Evolutionary conservation across 1,140 invertebrate species (phyloP).

Genomic region (Bicyclus anynana): DNA sequence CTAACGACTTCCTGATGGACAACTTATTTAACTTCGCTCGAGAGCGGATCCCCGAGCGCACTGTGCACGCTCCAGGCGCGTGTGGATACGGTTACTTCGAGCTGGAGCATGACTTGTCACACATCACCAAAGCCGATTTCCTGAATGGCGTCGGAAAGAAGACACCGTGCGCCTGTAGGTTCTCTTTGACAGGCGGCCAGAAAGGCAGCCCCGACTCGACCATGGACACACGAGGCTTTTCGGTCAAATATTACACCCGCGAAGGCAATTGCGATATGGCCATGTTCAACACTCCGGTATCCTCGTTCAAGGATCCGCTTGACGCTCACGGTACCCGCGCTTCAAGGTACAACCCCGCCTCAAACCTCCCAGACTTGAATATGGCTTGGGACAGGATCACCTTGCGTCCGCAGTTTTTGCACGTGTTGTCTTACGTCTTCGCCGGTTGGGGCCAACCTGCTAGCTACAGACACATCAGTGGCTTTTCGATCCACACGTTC

Average conservation of each 20-base stretch:
- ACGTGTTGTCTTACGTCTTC: too few species aligned
- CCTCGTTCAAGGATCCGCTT: conserved; percentile 84
- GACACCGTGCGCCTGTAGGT: conserved; percentile 84
- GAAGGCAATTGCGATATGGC: conserved; percentile 5
- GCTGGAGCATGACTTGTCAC: conserved; percentile 93
- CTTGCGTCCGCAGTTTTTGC: conserved; percentile 88
- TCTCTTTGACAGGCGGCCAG: conserved; percentile 93
- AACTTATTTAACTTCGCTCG: too few species aligned
- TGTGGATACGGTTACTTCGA: conserved; percentile 96
- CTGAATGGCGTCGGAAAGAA: conserved; percentile 91
- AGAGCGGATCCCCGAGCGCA: too few species aligned
- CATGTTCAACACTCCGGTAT: conserved; percentile 85
- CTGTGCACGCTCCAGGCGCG: too few species aligned
- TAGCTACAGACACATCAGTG: too few species aligned
- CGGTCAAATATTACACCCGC: conserved; percentile 1
- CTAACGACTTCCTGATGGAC: too few species aligned
- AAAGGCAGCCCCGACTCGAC: conserved; percentile 90
- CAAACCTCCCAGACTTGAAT: conserved; percentile 85
- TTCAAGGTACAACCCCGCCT: conserved; percentile 85
- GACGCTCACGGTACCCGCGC: conserved; percentile 80
- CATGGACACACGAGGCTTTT: neutral
- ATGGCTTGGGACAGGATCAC: conserved; percentile 96
- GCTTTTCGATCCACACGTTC: too few species aligned
- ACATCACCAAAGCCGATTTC: conserved; percentile 90
- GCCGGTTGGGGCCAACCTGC: too few species aligned